phyloP scores from a whole-genome alignment of 2,888 invertebrate genomes.

The Andrena marginata region DNA sequence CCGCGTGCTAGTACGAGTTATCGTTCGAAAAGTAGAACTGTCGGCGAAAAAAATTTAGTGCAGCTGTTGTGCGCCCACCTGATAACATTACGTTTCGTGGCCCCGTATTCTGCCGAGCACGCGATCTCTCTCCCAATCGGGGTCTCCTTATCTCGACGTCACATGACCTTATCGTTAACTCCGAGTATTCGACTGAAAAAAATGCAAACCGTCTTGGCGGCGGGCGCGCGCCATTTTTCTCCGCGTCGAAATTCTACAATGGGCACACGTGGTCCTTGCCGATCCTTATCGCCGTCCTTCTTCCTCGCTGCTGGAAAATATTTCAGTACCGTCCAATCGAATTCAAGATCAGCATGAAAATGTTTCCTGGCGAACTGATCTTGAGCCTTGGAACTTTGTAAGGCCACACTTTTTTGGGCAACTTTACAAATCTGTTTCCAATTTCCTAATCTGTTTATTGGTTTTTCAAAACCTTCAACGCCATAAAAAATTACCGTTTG shows the following conservation, averaged over 20 bases:
- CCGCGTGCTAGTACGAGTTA: constrained; percentile 26
- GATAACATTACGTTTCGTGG: constrained; percentile 65
- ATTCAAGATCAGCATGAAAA: neutral
- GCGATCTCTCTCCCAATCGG: constrained; percentile 64
- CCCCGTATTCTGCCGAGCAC: constrained; percentile 65
- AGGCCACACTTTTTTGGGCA: no score
- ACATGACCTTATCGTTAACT: constrained; percentile 64
- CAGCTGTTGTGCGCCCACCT: constrained; percentile 56
- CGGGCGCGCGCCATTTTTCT: constrained; percentile 22
- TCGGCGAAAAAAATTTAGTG: constrained; percentile 61
- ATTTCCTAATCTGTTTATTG: no score
- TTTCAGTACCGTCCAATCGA: neutral
- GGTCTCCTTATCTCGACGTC: constrained; percentile 64
- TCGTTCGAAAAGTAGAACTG: constrained; percentile 58
- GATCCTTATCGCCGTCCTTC: constrained; percentile 25
- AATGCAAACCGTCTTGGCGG: constrained; percentile 33
- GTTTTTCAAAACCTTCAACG: no score
- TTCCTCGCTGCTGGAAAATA: neutral
- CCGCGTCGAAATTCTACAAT: neutral
- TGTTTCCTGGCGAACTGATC: neutral
- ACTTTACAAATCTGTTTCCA: no score
- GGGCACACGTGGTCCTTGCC: neutral
- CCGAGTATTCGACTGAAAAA: constrained; percentile 57
- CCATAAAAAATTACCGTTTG: no score
- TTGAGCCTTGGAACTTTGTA: no score